Percentiles rank a stretch among this genome's conserved stretches.
These are phyloP conservation scores for Bombus terrestris DNA, from an alignment of 1,140 invertebrate genomes.

Conservation along the genomic window DNA sequence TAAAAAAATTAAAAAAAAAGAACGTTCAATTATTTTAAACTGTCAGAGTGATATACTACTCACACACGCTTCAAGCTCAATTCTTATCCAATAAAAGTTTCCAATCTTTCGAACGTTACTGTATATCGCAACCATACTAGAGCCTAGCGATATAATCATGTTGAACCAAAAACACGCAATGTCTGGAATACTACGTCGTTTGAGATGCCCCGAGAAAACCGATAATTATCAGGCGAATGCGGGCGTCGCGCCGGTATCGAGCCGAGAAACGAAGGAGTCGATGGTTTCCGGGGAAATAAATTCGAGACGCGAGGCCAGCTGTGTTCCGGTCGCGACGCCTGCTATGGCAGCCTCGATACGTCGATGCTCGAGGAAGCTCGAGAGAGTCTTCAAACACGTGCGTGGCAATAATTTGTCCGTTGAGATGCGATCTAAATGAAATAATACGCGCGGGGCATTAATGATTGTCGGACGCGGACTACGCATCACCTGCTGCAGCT, in stretches of 20 bases:
- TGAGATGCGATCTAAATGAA: conserved; percentile 55
- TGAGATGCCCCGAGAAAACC: background rate
- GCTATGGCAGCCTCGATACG: background rate
- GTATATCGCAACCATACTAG: background rate
- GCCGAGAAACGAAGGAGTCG: background rate
- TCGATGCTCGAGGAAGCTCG: conserved; percentile 15
- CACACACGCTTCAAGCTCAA: no score
- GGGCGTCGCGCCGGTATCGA: background rate
- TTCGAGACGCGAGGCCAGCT: conserved; percentile 23
- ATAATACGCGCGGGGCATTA: conserved; percentile 40
- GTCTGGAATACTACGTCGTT: background rate
- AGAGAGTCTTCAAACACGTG: conserved; percentile 11
- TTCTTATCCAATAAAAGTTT: no score
- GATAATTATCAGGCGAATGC: conserved; percentile 3
- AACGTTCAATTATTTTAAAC: no score
- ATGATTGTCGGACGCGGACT: conserved; percentile 33
- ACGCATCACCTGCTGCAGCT: conserved; percentile 55
- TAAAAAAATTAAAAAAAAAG: no score
- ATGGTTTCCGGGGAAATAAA: conserved; percentile 24
- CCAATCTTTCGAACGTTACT: background rate
- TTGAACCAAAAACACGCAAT: background rate
- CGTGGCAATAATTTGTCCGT: conserved; percentile 41
- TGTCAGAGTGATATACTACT: no score
- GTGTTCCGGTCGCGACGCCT: conserved; percentile 10
- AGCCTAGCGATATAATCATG: background rate